Conservation (phyloP, 2,797 vertebrate species). For the Taeniopygia guttata region DNA sequence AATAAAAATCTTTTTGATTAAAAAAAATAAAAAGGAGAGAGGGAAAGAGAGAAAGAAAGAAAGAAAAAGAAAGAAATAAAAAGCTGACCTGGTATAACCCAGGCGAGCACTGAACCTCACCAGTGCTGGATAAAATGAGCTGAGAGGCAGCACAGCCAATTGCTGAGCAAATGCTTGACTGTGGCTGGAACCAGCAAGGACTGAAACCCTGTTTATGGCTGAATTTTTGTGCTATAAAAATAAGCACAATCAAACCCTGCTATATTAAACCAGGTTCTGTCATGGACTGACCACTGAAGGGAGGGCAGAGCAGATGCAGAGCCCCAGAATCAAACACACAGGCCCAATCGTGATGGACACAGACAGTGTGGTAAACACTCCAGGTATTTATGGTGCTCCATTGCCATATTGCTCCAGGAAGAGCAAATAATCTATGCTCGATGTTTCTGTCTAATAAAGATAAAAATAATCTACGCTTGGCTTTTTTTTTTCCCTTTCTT, state of each 20-base stretch:
- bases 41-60: background rate
- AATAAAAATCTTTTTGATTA: slow-evolving; percentile 52
- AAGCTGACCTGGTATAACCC: slow-evolving; percentile 48
- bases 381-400: background rate
- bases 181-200: background rate
- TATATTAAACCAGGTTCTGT: background rate
- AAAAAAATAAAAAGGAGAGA: background rate
- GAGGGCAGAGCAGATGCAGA: background rate
- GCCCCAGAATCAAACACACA: accelerated
- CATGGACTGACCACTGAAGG: background rate
- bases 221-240: slow-evolving; percentile 2
- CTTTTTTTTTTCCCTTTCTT: too few relatives aligned
- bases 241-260: background rate
- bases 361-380: background rate
- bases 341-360: accelerated
- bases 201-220: background rate
- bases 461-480: too few relatives aligned
- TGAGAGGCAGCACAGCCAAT: background rate
- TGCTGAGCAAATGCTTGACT: background rate
- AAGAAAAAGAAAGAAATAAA: slow-evolving; percentile 11
- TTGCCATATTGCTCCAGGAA: background rate
- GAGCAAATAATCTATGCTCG: background rate
- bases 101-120: background rate
- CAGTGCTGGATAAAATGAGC: background rate
- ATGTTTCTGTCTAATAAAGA: background rate